These are phyloP conservation scores for Mastomys coucha DNA, from an alignment of 2,113 vertebrate species.

Conservation along the genomic window DNA sequence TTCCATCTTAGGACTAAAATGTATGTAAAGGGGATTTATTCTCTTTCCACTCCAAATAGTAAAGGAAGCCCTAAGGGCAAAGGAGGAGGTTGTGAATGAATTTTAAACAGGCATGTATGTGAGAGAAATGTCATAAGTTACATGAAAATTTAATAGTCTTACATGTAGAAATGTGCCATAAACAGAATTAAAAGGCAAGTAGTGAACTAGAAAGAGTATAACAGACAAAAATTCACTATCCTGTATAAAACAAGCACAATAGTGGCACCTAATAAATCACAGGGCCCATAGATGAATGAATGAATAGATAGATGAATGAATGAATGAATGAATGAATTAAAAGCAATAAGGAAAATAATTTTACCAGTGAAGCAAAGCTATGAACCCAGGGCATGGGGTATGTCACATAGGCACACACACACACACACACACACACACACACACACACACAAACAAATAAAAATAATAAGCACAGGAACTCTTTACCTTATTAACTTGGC, in stretches of 20 bases:
- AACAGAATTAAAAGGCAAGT: slow-evolving; percentile 57
- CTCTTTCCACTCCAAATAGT: slow-evolving; percentile 60
- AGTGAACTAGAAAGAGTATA: slow-evolving; percentile 4
- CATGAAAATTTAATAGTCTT: slow-evolving; percentile 64
- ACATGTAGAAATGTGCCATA: background rate
- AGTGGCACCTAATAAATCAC: slow-evolving; percentile 5
- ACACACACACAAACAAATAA: slow-evolving; percentile 22
- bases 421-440: background rate
- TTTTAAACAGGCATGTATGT: slow-evolving; percentile 22
- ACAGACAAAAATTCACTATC: slow-evolving; percentile 48
- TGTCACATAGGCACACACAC: background rate
- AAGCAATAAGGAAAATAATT: background rate
- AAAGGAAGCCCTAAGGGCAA: slow-evolving; percentile 1
- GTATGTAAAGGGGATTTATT: slow-evolving; percentile 32
- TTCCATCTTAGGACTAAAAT: slow-evolving; percentile 19
- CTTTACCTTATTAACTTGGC: slow-evolving; percentile 36
- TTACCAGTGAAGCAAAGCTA: background rate
- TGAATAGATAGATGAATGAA: background rate
- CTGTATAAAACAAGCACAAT: slow-evolving; percentile 24
- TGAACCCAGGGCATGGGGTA: background rate
- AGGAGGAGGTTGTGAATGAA: slow-evolving; percentile 52
- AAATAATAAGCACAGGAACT: background rate
- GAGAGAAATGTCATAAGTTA: slow-evolving; percentile 7
- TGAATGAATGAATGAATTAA: slow-evolving; percentile 2
- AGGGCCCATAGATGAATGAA: background rate